Evolutionary conservation across 2,797 vertebrate species (phyloP), one percentile per base, ranked within the genome.

Genomic region (Crax fasciolata): DNA sequence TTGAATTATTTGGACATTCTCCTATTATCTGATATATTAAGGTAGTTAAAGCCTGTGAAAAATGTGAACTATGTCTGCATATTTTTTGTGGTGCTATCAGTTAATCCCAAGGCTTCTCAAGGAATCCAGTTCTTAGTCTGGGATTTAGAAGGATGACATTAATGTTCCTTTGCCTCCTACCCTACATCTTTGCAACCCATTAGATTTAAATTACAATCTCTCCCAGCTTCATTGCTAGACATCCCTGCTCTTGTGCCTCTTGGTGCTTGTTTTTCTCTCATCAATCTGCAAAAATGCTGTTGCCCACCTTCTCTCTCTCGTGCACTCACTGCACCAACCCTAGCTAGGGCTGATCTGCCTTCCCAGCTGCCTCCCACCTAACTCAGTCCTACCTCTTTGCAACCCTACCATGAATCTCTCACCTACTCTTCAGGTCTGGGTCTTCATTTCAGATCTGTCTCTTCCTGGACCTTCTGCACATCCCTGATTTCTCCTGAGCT

Each of bases 31-130:
- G n/a, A 79, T 58, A 91, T 94, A 95, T 77, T 97, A 94, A 91
- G 46, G 93, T 93, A 91, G 86, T 74, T 94, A 94, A 95, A 93
- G 74, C 90, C 94, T 94, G 94, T 95, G 95, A 97, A 97, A 96
- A 97, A 97, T 96, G 89, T 84, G 43, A 94, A 72, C 58, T 94
- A 96, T 97, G 96, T 93, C 95, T 95, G 80, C 7, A 17, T 84
- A 82, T 77, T 94, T 94, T 86, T n/a, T 82, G 77, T 88, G 61
- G 87, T 94, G 77, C 81, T 95, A 93, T 90, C 90, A 84, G 91
- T 89, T 97, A 97, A 96, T 96, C 95, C 85, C 1, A 94, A 91
- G 83, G 91, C 85, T 96, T 94, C 83, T 84, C 54, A 67, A 90
- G 72, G 95, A 96, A 96, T 95, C 74, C 6, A 0, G 38, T 89